Percentiles rank a stretch among this genome's conserved stretches.
phyloP scores from a whole-genome alignment of 92 coral and sea anemone genomes.

The Palythoa caribaeorum region DNA sequence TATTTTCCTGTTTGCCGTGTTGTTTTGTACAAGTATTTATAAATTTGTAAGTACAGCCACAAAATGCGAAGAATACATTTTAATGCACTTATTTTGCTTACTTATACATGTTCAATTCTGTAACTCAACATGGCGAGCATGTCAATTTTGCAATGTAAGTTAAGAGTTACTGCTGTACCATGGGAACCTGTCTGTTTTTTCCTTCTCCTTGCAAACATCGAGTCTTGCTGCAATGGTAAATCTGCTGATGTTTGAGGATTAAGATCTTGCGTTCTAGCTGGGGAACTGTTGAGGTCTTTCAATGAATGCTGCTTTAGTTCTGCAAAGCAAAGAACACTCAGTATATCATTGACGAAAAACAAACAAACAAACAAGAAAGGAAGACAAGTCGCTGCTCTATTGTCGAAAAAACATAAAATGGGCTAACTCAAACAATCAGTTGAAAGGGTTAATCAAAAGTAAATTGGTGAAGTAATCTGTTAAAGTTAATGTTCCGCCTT shows the following conservation, averaged over 20 bases:
- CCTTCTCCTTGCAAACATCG: conserved; percentile 41
- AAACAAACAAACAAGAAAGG: background rate
- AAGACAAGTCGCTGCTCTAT: background rate
- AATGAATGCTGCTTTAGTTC: conserved; percentile 1
- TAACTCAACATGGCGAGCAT: background rate
- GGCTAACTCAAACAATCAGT: no score
- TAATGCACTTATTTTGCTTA: no score
- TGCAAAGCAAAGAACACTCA: background rate
- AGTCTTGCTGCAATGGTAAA: conserved; percentile 24
- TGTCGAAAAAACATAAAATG: no score
- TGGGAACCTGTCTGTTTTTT: conserved; percentile 13
- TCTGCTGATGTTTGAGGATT: background rate
- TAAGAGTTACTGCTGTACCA: conserved; percentile 22
- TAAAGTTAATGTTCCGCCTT: no score
- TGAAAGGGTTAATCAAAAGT: no score
- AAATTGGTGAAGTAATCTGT: no score
- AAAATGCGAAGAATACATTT: no score
- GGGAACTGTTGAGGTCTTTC: background rate
- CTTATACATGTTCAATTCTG: no score
- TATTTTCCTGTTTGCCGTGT: no score
- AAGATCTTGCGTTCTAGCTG: background rate
- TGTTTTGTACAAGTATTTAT: no score
- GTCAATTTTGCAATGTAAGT: background rate
- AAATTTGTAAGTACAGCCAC: no score
- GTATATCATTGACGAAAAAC: background rate